Percentiles rank a stretch among this genome's conserved stretches.
These are phyloP conservation scores for Limnodromus scolopaceus DNA, from an alignment of 2,797 vertebrate species.

Conservation along the genomic window DNA sequence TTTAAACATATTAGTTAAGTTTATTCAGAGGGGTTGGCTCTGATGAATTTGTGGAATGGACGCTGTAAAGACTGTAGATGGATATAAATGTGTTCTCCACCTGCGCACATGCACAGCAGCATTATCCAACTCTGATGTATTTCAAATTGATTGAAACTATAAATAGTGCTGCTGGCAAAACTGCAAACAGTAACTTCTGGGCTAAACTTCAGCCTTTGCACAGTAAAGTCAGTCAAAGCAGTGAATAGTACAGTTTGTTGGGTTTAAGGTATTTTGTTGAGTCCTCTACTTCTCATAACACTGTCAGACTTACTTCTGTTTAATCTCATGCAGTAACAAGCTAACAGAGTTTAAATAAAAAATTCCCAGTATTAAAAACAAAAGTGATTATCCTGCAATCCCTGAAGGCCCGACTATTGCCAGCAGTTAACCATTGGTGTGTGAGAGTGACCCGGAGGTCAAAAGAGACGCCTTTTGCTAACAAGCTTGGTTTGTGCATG, in stretches of 20 bases:
- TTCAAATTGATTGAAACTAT: slow-evolving; percentile 62
- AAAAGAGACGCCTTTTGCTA: neutral
- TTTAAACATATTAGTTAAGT: slow-evolving; percentile 23
- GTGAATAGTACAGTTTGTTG: slow-evolving; percentile 18
- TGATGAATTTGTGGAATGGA: slow-evolving; percentile 1
- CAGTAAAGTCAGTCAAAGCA: slow-evolving; percentile 32
- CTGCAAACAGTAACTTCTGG: slow-evolving; percentile 74
- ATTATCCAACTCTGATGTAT: slow-evolving; percentile 52
- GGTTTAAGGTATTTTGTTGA: slow-evolving; percentile 40
- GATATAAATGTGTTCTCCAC: slow-evolving; percentile 68
- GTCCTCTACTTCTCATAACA: slow-evolving; percentile 33
- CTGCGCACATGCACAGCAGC: slow-evolving; percentile 59
- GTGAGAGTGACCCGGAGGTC: neutral
- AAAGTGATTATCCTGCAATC: slow-evolving; percentile 26
- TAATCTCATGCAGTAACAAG: slow-evolving; percentile 45
- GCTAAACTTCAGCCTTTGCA: slow-evolving; percentile 45
- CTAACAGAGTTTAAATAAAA: slow-evolving; percentile 59
- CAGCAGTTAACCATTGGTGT: slow-evolving; percentile 28
- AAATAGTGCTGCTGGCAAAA: slow-evolving; percentile 68
- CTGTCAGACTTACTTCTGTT: slow-evolving; percentile 53
- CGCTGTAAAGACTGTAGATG: neutral
- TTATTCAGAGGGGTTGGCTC: slow-evolving; percentile 19
- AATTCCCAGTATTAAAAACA: neutral
- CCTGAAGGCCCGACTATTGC: neutral
- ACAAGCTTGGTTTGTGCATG: neutral